Evolutionary conservation across 64 coral and sea anemone genomes (phyloP).

Genomic region (Acropora tenuis): DNA sequence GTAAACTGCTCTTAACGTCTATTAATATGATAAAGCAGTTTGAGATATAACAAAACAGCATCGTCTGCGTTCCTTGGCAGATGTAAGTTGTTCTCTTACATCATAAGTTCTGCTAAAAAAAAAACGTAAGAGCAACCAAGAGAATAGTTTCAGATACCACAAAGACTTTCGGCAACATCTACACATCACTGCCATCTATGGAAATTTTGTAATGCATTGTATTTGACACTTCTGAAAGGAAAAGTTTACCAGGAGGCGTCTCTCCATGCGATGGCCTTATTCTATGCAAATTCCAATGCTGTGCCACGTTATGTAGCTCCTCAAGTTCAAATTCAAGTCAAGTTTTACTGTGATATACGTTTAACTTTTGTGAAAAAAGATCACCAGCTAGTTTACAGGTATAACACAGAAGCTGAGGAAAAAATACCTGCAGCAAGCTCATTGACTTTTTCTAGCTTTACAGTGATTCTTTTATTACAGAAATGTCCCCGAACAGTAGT

Average conservation of each 20-base stretch:
- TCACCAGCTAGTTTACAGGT: too few relatives aligned
- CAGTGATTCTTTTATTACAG: too few relatives aligned
- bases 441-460: too few relatives aligned
- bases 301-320: slow-evolving; percentile 37
- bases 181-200: slow-evolving; percentile 33
- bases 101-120: slow-evolving; percentile 32
- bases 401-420: too few relatives aligned
- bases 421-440: too few relatives aligned
- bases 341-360: too few relatives aligned
- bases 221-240: slow-evolving; percentile 15
- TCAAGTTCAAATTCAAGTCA: neutral
- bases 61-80: slow-evolving; percentile 36
- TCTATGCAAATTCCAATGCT: slow-evolving; percentile 57
- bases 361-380: too few relatives aligned
- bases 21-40: neutral
- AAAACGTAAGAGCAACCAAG: slow-evolving; percentile 46
- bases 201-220: slow-evolving; percentile 46
- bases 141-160: slow-evolving; percentile 22
- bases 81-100: slow-evolving; percentile 46
- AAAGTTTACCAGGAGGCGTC: slow-evolving; percentile 32
- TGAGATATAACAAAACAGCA: slow-evolving; percentile 24
- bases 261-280: slow-evolving; percentile 46
- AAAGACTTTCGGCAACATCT: slow-evolving; percentile 36
- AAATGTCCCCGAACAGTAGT: too few relatives aligned
- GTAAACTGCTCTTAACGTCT: too few relatives aligned